Conservation (phyloP, 2,797 vertebrate genomes). For the Chanos chanos region DNA sequence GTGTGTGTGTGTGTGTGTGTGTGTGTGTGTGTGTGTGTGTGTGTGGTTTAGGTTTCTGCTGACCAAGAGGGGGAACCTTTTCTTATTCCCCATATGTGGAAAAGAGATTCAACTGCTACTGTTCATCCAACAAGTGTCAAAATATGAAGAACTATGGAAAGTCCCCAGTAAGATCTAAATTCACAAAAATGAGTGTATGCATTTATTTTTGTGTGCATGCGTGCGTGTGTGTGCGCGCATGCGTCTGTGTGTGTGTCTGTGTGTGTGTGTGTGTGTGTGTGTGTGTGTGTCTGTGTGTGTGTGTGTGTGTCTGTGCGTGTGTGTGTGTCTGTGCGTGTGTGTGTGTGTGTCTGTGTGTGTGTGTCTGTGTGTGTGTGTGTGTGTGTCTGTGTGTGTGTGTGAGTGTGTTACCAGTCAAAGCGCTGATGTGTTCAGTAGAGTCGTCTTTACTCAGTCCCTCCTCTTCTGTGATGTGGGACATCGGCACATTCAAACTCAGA, state of each 20-base stretch:
- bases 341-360: not conserved
- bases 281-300: not conserved
- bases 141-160: no score
- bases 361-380: constrained; percentile 7
- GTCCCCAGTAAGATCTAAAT: no score
- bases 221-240: no score
- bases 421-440: constrained; percentile 73
- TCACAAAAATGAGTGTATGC: not conserved
- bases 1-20: not conserved
- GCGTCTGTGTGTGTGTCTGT: no score
- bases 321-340: no score
- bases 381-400: not conserved
- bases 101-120: no score
- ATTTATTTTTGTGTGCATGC: not conserved
- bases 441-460: constrained; percentile 82
- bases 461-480: constrained; percentile 90
- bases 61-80: no score
- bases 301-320: constrained; percentile 24
- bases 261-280: not conserved
- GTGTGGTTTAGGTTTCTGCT: no score
- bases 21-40: constrained; percentile 2
- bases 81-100: no score
- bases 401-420: constrained; percentile 72
- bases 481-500: constrained; percentile 83
- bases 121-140: no score